Evolutionary conservation across 2,888 invertebrate species (phyloP), one percentile per base, ranked within the genome.

Genomic region (Phaedon cochleariae): DNA sequence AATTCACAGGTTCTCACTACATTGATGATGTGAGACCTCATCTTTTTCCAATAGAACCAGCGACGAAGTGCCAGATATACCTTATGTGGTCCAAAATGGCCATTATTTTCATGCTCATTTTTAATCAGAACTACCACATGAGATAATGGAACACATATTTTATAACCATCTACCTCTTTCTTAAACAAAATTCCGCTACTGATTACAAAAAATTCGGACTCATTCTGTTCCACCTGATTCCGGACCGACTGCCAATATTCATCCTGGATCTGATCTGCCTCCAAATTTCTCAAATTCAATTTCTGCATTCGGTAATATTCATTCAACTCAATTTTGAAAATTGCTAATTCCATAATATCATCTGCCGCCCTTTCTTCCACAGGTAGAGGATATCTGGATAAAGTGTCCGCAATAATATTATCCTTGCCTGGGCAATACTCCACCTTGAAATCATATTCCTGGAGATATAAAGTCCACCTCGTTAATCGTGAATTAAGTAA

Each of bases 391-490:
- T 37, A 37, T 37, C 37, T 29, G n/a, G 45, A 62, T 57, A 48
- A 70, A 46, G 34, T 31, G 12, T 21, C 68, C 59, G 9, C 48
- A n/a, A 29, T 68, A 66, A 52, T 64, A n/a, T 46, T 46, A 62
- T 34, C 53, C 31, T 26, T 65, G 64, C 7, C n/a, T n/a, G n/a
- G n/a, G n/a, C n/a, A n/a, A n/a, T n/a, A n/a, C n/a, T n/a, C n/a
- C n/a, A n/a, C n/a, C n/a, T n/a, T n/a, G 68, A 31, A 21, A n/a
- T n/a, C n/a, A n/a, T n/a, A n/a, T n/a, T n/a, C n/a, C n/a, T n/a
- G n/a, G n/a, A n/a, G n/a, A n/a, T 41, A 61, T 31, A 70, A 20
- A 15, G 64, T 58, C 64, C 68, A 71, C 21, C 67, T 53, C 9
- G 62, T 59, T 17, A 67, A 48, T 5, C 70, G 41, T 9, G 66